These are phyloP conservation scores for Oscheius sp. DNA, from an alignment of 2,888 invertebrate genomes.

Conservation along the genomic window DNA sequence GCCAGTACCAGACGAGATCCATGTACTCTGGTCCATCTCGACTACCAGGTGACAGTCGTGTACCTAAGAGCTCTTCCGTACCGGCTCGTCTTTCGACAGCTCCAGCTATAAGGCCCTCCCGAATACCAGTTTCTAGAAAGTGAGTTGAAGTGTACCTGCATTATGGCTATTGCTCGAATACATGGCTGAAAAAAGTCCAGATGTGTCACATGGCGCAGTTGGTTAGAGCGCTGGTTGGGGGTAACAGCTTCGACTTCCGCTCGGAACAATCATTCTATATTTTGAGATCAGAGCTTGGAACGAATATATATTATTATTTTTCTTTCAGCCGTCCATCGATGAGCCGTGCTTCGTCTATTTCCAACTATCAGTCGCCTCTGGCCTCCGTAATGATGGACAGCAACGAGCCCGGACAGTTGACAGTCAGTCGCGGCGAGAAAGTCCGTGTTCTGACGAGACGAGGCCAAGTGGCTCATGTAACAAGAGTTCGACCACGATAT, in stretches of 20 bases:
- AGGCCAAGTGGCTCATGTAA: conserved; percentile 52
- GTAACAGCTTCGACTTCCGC: no score
- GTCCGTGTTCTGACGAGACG: conserved; percentile 60
- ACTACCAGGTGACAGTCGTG: conserved; percentile 68
- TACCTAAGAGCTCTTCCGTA: conserved; percentile 72
- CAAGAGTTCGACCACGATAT: conserved; percentile 37
- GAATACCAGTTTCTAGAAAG: conserved; percentile 50
- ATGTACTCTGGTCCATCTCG: conserved; percentile 48
- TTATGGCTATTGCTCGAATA: no score
- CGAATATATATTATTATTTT: neutral
- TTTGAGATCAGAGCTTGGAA: neutral
- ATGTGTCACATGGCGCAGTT: no score
- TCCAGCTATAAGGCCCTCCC: conserved; percentile 38
- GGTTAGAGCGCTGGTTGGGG: no score
- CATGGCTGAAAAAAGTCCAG: no score
- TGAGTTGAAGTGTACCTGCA: neutral
- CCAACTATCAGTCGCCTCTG: conserved; percentile 18
- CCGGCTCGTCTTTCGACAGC: conserved; percentile 62
- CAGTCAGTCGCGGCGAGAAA: conserved; percentile 52
- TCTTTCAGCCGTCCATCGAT: conserved; percentile 27
- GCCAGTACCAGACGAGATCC: conserved; percentile 34
- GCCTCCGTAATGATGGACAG: conserved; percentile 31
- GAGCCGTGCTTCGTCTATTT: conserved; percentile 23
- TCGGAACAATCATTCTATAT: no score
- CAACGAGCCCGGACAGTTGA: conserved; percentile 25